A percentile compares a stretch with the other conserved stretches of the same genome.
These are phyloP conservation scores for Hippocampus abdominalis DNA, from an alignment of 2,113 vertebrate species.

Conservation along the genomic window DNA sequence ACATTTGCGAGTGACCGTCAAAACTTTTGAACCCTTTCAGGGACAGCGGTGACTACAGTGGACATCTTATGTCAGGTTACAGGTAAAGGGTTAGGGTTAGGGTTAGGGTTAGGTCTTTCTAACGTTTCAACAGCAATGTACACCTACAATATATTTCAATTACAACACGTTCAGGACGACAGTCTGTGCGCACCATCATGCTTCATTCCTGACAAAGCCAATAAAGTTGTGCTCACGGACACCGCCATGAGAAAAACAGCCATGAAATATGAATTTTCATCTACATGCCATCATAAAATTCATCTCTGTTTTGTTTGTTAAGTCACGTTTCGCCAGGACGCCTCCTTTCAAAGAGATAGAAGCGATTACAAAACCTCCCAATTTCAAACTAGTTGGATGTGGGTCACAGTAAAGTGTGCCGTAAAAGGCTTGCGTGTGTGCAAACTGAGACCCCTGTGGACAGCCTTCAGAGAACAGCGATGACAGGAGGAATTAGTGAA, in stretches of 20 bases:
- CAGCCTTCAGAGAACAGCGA: conserved; percentile 53
- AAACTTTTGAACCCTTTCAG: background rate
- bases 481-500: conserved; percentile 60
- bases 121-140: background rate
- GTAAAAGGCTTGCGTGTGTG: conserved; percentile 35
- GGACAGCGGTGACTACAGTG: no score
- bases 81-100: background rate
- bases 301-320: background rate
- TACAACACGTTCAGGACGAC: background rate
- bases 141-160: background rate
- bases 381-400: conserved; percentile 31
- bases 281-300: background rate
- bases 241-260: background rate
- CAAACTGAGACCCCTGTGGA: conserved; percentile 41
- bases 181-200: background rate
- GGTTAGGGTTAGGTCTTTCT: no score
- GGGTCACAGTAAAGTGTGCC: conserved; percentile 19
- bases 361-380: conserved; percentile 25
- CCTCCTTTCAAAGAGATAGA: background rate
- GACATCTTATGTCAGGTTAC: no score
- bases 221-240: conserved; percentile 1
- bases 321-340: background rate
- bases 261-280: background rate
- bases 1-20: background rate
- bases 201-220: background rate